Conservation (phyloP, 2,797 vertebrate species). For the Lepilemur ruficaudatus region DNA sequence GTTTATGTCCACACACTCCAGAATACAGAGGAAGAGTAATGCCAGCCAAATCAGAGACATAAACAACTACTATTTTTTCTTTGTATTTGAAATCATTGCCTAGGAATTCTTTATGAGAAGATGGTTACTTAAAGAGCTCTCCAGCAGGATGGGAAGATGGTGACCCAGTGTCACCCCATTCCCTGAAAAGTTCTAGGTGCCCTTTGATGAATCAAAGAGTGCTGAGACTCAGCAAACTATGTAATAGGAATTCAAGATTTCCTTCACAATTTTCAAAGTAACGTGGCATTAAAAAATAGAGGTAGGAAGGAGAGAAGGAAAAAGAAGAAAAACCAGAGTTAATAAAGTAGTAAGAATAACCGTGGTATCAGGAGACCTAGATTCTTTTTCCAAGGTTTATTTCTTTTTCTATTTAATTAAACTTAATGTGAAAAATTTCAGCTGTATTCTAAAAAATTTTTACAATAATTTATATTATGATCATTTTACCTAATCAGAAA, state of each 20-base stretch:
- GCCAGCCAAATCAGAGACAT: neutral
- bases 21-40: neutral
- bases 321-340: neutral
- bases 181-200: neutral
- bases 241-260: neutral
- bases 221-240: neutral
- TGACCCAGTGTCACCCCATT: neutral
- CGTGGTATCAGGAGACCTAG: neutral
- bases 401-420: too few species aligned
- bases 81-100: neutral
- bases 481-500: too few species aligned
- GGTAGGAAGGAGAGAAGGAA: neutral
- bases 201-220: neutral
- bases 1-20: neutral
- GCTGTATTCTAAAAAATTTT: too few species aligned
- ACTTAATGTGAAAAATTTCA: too few species aligned
- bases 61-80: neutral
- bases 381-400: neutral
- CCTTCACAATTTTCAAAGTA: neutral
- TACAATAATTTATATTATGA: too few species aligned
- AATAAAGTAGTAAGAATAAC: neutral
- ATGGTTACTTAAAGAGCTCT: neutral
- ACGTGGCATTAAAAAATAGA: neutral
- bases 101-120: neutral
- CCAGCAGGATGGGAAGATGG: too few species aligned